Evolutionary conservation across 1,140 invertebrate genomes (phyloP), one percentile per base, ranked within the genome.

Genomic region (Temnothorax nylanderi): DNA sequence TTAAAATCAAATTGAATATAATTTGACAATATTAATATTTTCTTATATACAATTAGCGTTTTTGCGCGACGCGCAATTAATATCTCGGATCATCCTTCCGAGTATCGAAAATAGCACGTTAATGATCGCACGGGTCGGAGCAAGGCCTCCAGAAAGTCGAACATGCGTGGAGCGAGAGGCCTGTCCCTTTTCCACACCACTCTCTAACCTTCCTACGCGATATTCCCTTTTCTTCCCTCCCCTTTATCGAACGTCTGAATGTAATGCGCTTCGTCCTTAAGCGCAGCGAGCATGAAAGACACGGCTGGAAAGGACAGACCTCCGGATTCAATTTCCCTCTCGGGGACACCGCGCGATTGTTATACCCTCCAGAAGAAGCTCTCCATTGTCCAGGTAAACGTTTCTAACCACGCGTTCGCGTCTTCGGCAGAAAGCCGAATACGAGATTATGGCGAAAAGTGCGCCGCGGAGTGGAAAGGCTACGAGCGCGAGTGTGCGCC

Each of bases 61-160:
- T 37, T 67, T 11, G 18, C 37, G 44, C n/a, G 60, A 78, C 3
- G n/a, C 32, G 62, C 16, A 54, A 69, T 69, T 71, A 56, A 56
- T 37, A 18, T 32, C 34, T 11, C 32, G 44, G 18, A 51, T 37
- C 4, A 11, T 58, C 37, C 16, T 34, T 58, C 44, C 49, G 13
- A 37, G 32, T 47, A 34, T 67, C 37, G 18, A 16, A 72, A 71
- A 56, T n/a, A 72, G 49, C 49, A 2, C 32, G 21, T 56, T 71
- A 72, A 72, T 67, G 65, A 72, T 82, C 51, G 49, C 47, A 10
- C 65, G 13, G 13, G 18, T 32, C 10, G 51, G 21, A 56, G 44
- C n/a, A 10, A 8, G 37, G 11, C 7, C 18, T 82, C 18, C 67
- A 69, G n/a, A 37, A 69, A 69, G 51, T 80, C n/a, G 60, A 80